These are phyloP conservation scores for Philaethria dido DNA, from an alignment of 2,888 invertebrate species.

Conservation along the genomic window DNA sequence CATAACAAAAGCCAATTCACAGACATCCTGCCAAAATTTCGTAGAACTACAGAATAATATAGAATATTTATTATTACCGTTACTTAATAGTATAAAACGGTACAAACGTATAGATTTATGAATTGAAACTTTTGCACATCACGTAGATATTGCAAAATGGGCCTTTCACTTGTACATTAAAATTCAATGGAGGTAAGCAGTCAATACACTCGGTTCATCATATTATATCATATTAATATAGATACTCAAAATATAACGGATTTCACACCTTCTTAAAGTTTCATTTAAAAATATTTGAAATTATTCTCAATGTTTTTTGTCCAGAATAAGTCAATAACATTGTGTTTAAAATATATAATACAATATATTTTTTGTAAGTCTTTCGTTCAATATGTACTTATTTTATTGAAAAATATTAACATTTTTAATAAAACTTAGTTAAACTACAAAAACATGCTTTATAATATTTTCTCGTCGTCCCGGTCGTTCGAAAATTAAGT, in stretches of 20 bases:
- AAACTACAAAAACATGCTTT: too few species aligned
- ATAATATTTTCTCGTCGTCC: too few species aligned
- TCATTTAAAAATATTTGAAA: not conserved
- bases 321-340: too few species aligned
- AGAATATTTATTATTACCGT: slow-evolving; percentile 13
- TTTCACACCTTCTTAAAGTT: not conserved
- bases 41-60: slow-evolving; percentile 4
- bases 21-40: slow-evolving; percentile 17
- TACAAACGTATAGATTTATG: slow-evolving; percentile 34
- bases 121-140: slow-evolving; percentile 44
- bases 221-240: slow-evolving; percentile 38
- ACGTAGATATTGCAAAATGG: slow-evolving; percentile 45
- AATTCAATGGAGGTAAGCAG: slow-evolving; percentile 43
- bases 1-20: slow-evolving; percentile 14
- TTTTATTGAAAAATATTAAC: too few species aligned
- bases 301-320: not conserved
- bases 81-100: slow-evolving; percentile 23
- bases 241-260: not conserved
- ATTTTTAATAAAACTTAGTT: too few species aligned
- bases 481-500: too few species aligned
- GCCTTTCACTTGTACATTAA: slow-evolving; percentile 46
- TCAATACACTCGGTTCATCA: slow-evolving; percentile 38
- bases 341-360: too few species aligned
- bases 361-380: too few species aligned
- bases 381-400: too few species aligned